These are phyloP conservation scores for Ictalurus furcatus DNA, from an alignment of 2,113 vertebrate species.

Conservation along the genomic window DNA sequence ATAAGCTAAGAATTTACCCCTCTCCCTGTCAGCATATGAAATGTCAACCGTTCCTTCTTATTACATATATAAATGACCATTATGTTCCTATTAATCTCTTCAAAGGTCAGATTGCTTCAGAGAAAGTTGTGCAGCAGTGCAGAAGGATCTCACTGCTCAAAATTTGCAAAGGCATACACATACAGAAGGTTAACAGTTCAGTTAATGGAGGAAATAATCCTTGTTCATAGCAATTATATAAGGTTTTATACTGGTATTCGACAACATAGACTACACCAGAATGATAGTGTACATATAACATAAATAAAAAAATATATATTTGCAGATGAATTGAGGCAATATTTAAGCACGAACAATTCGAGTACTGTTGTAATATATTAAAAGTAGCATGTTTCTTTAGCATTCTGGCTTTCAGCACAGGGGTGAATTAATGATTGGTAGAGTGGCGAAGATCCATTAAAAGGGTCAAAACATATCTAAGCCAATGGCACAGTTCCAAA, in stretches of 20 bases:
- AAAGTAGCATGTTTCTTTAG: conserved; percentile 12
- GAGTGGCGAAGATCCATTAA: not conserved
- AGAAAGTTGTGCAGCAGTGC: conserved; percentile 11
- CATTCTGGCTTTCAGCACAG: not conserved
- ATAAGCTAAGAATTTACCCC: not conserved
- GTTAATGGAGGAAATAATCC: not conserved
- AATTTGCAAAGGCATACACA: not conserved
- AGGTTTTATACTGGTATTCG: not conserved
- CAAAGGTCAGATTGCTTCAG: conserved; percentile 22
- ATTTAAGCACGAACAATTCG: not conserved
- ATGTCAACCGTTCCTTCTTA: conserved; percentile 25
- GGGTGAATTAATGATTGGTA: conserved; percentile 33
- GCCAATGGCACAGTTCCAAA: conserved; percentile 22
- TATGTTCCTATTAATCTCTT: conserved; percentile 1
- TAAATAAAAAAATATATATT: not conserved
- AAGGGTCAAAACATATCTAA: not conserved
- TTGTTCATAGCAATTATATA: not conserved
- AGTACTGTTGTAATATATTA: not conserved
- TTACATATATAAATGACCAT: conserved; percentile 21
- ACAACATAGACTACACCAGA: not conserved
- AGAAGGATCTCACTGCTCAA: not conserved
- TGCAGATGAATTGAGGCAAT: not conserved
- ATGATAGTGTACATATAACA: not conserved
- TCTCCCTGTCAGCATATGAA: conserved; percentile 2
- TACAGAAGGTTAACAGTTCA: not conserved